These are phyloP conservation scores for Didymodactylos carnosus DNA, from an alignment of 2,888 invertebrate species.

Conservation along the genomic window DNA sequence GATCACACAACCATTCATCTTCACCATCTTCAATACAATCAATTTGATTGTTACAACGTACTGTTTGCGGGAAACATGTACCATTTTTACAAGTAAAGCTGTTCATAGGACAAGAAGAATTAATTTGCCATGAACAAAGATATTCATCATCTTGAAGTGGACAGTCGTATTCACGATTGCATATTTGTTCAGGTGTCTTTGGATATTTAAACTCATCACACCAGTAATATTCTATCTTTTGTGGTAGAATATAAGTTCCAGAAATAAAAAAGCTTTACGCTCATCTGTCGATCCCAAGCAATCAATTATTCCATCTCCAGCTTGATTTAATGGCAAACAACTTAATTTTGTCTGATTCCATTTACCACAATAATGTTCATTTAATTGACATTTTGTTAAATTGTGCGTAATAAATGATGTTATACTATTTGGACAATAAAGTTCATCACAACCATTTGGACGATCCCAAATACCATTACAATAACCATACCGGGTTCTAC, in stretches of 20 bases:
- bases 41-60: not conserved
- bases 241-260: not conserved
- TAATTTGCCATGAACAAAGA: not conserved
- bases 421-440: not conserved
- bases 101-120: not conserved
- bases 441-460: not conserved
- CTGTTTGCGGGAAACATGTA: not conserved
- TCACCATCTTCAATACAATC: not conserved
- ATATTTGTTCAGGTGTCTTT: not conserved
- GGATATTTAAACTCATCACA: not conserved
- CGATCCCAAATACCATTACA: not conserved
- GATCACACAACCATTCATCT: not conserved
- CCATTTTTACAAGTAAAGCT: not conserved
- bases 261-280: not conserved
- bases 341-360: not conserved
- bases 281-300: not conserved
- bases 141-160: not conserved
- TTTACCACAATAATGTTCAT: not conserved
- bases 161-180: not conserved
- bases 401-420: not conserved
- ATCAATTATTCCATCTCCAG: not conserved
- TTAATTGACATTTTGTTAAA: not conserved
- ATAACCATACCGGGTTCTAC: not conserved
- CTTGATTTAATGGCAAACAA: not conserved
- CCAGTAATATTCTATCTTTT: not conserved